Base-by-base conservation (phyloP, 1,140 invertebrate genomes). In the Zaprionus tsacasi region DNA sequence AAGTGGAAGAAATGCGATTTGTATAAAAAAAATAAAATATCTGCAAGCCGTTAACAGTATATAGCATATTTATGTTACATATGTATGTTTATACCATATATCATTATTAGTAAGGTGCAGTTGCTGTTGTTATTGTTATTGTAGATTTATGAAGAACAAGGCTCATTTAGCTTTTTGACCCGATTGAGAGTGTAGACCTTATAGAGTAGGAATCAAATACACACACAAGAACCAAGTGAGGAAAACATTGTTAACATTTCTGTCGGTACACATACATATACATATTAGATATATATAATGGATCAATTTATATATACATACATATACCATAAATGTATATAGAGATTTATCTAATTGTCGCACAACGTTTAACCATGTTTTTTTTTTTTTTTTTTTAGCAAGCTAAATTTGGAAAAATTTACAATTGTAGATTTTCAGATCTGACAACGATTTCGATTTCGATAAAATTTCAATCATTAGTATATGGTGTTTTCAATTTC, bases 1-100 rank as follows among this genome's bases (percentile, higher is more conserved):
- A 79, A 74, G 75, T 89, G 85, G 85, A 89, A 89, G 85, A 89
- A 89, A 89, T 89, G 86, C 85, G 85, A 89, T 89, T 89, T 71
- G 85, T 69, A 70, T 85, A 89, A 70, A 85, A 71, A 89, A 89
- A 81, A 81, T 85, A 89, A 83, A 88, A 73, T 56, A 60, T 60
- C 40, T 60, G 38, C 55, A 59, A 72, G 63, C 63, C 55, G 25
- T 52, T 59, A 72, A 72, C 63, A 58, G 52, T 71, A 71, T 17
- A 55, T 52, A 38, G 8, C 35, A 52, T 40, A 54, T 58, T 35
- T 60, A 59, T 35, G 33, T 35, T 60, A 38, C 8, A 50, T 63
- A 50, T 45, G 17, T 64, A 38, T 57, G 11, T 66, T 6, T 59
- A 15, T 58, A 30, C 27, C 27, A 15, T 60, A 30, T 59, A 52